phyloP scores from a whole-genome alignment of 1,140 invertebrate species.

The Elymnias hypermnestra region DNA sequence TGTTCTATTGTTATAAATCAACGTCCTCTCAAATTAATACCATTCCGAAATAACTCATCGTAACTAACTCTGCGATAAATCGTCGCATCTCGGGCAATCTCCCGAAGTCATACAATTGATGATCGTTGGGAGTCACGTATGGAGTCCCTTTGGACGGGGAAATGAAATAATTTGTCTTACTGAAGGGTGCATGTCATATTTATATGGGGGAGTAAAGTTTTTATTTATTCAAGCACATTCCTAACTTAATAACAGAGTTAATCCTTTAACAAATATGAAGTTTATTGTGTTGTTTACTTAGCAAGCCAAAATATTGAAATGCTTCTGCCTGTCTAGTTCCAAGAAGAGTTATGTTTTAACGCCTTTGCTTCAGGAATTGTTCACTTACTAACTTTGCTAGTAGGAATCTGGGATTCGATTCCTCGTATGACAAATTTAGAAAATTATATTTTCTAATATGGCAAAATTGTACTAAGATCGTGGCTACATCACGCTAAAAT shows the following conservation, averaged over 20 bases:
- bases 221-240: constrained; percentile 13
- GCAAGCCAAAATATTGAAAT: no score
- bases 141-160: constrained; percentile 55
- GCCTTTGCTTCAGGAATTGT: no score
- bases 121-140: constrained; percentile 56
- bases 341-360: no score
- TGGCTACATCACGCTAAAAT: no score
- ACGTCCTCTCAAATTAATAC: constrained; percentile 5
- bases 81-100: constrained; percentile 37
- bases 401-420: no score
- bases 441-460: no score
- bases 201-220: constrained; percentile 56
- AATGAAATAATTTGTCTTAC: constrained; percentile 73
- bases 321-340: no score
- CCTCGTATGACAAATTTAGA: no score
- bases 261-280: background rate
- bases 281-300: no score
- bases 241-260: background rate
- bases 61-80: constrained; percentile 47
- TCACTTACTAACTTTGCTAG: no score
- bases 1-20: no score
- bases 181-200: constrained; percentile 71
- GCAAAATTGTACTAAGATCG: no score
- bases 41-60: constrained; percentile 4
- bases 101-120: constrained; percentile 48